Conservation (phyloP, 2,797 vertebrate genomes). For the Basileuterus tristriatus region DNA sequence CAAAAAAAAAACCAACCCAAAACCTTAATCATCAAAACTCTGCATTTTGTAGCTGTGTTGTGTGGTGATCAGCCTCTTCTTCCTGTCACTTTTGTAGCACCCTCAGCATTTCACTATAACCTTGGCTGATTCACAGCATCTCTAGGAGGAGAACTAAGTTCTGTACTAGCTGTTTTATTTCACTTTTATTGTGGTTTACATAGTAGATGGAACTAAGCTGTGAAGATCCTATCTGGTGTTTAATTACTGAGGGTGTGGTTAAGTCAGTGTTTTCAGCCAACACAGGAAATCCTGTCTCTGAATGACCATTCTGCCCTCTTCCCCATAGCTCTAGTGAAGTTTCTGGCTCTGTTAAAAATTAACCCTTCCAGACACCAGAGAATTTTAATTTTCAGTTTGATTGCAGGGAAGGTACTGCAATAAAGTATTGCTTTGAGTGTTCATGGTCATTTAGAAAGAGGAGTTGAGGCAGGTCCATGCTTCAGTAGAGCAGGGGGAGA, state of each 20-base stretch:
- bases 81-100: not conserved
- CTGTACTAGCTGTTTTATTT: not conserved
- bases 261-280: not conserved
- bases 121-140: not conserved
- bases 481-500: not conserved
- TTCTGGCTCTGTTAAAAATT: slow-evolving; percentile 15
- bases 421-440: not conserved
- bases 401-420: not conserved
- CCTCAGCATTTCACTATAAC: not conserved
- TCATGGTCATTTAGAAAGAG: not conserved
- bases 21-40: not conserved
- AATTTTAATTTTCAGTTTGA: not conserved
- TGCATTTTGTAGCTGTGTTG: not conserved
- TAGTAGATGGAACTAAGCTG: not conserved
- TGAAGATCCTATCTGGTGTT: not conserved
- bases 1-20: not conserved
- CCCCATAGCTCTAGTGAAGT: not conserved
- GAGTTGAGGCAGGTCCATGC: not conserved
- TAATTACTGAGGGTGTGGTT: slow-evolving; percentile 15
- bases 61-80: not conserved
- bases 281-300: slow-evolving; percentile 53
- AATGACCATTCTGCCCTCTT: not conserved
- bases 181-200: not conserved
- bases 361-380: not conserved
- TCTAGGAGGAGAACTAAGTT: not conserved